A percentile compares a stretch with the other conserved stretches of the same genome.
phyloP scores from a whole-genome alignment of 2,888 invertebrate species.

The Sphaerophoria taeniata region DNA sequence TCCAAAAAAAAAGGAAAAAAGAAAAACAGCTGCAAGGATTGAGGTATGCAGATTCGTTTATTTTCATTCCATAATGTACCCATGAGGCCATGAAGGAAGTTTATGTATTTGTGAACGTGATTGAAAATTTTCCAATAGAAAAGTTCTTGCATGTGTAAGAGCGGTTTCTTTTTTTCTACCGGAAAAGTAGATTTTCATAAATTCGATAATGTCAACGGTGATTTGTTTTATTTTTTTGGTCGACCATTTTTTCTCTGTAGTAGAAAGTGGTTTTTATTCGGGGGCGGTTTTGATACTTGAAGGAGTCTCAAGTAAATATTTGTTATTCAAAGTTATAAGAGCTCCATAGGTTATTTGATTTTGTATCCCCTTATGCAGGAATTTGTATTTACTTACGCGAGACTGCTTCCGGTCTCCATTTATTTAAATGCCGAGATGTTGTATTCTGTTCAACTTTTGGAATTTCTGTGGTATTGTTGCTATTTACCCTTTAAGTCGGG shows the following conservation, averaged over 20 bases:
- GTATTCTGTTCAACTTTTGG: neutral
- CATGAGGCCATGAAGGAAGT: neutral
- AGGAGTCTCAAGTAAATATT: conserved; percentile 6
- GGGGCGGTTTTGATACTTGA: neutral
- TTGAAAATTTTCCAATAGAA: neutral
- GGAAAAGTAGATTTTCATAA: too few relatives aligned
- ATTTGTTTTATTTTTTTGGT: neutral
- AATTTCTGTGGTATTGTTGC: neutral
- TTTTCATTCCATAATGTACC: neutral
- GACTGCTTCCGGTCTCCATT: conserved; percentile 34
- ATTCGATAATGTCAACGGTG: neutral
- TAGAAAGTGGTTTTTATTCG: neutral
- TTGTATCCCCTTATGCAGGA: neutral
- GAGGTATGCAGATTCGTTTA: neutral
- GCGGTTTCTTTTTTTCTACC: too few relatives aligned
- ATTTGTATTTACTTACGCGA: neutral
- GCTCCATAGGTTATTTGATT: neutral
- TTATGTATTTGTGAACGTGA: too few relatives aligned
- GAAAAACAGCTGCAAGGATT: neutral
- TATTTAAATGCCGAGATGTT: neutral
- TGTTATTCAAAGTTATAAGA: neutral
- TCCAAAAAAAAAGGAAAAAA: neutral
- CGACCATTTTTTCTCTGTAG: neutral
- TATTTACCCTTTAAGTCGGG: too few relatives aligned
- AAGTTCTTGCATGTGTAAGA: neutral